Percentiles rank a stretch among this genome's conserved stretches.
phyloP scores from a whole-genome alignment of 53 echinoderm and acorn worm genomes.

The Luidia sarsii region DNA sequence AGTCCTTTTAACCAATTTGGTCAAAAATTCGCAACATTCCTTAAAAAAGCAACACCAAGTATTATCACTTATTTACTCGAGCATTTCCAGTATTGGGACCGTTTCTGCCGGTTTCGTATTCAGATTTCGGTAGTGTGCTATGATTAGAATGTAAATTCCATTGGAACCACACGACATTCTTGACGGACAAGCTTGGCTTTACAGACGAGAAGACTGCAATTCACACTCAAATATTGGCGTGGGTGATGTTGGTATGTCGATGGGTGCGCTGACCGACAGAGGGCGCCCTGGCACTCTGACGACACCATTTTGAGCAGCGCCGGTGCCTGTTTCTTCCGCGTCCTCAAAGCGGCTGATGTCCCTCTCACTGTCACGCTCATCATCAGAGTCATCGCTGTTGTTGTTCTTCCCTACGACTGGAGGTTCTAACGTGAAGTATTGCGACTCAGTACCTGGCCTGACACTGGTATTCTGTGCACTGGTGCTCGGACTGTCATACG shows the following conservation, averaged over 20 bases:
- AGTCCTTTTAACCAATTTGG: too few relatives aligned
- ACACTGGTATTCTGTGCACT: not conserved
- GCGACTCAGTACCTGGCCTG: not conserved
- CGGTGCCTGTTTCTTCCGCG: not conserved
- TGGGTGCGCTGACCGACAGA: slow-evolving; percentile 10
- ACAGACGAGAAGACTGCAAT: slow-evolving; percentile 8
- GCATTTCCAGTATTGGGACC: too few relatives aligned
- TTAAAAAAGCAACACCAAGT: too few relatives aligned
- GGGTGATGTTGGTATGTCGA: slow-evolving; percentile 2
- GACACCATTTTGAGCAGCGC: not conserved
- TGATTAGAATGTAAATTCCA: too few relatives aligned
- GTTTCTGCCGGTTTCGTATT: too few relatives aligned
- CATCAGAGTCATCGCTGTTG: slow-evolving; percentile 32
- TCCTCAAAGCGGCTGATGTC: slow-evolving; percentile 30
- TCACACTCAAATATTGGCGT: not conserved
- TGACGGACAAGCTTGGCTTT: too few relatives aligned
- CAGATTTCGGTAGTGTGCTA: too few relatives aligned
- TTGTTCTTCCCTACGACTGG: not conserved
- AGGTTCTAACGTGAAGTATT: slow-evolving; percentile 30
- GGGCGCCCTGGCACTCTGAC: not conserved
- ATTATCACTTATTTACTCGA: too few relatives aligned
- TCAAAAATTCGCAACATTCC: too few relatives aligned
- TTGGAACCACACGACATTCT: too few relatives aligned
- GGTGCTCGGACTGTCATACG: not conserved
- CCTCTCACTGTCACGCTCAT: slow-evolving; percentile 4